phyloP scores from a whole-genome alignment of 2,888 invertebrate species.

The Adelphocoris suturalis region DNA sequence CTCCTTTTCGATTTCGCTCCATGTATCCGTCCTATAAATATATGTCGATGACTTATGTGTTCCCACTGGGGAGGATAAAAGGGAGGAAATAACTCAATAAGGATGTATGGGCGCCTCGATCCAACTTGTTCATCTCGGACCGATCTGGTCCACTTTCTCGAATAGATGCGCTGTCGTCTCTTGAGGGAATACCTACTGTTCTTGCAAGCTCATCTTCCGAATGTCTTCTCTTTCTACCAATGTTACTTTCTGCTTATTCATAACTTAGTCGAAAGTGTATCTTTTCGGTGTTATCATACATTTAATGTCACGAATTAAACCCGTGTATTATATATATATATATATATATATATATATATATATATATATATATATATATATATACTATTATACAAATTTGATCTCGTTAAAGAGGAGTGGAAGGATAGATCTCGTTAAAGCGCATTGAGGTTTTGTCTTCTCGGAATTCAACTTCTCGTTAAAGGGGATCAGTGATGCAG shows the following conservation, averaged over 20 bases:
- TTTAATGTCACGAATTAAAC: too few relatives aligned
- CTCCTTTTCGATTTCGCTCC: constrained; percentile 46
- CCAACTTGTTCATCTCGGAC: constrained; percentile 48
- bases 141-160: constrained; percentile 18
- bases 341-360: too few relatives aligned
- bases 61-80: constrained; percentile 8
- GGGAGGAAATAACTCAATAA: constrained; percentile 40
- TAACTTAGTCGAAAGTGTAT: background rate
- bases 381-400: too few relatives aligned
- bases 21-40: constrained; percentile 39
- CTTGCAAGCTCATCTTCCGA: background rate
- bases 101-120: constrained; percentile 21
- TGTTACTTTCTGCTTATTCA: background rate
- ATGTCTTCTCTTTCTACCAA: background rate
- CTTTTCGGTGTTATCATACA: too few relatives aligned
- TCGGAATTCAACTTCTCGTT: too few relatives aligned
- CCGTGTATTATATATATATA: too few relatives aligned
- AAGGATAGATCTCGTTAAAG: too few relatives aligned
- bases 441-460: too few relatives aligned
- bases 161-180: constrained; percentile 8
- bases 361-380: too few relatives aligned
- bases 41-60: constrained; percentile 52
- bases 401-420: too few relatives aligned
- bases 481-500: too few relatives aligned
- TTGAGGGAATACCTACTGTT: background rate